A percentile compares a stretch with the other conserved stretches of the same genome.
phyloP scores from a whole-genome alignment of 2,797 vertebrate species.

The Sebastes itinus region DNA sequence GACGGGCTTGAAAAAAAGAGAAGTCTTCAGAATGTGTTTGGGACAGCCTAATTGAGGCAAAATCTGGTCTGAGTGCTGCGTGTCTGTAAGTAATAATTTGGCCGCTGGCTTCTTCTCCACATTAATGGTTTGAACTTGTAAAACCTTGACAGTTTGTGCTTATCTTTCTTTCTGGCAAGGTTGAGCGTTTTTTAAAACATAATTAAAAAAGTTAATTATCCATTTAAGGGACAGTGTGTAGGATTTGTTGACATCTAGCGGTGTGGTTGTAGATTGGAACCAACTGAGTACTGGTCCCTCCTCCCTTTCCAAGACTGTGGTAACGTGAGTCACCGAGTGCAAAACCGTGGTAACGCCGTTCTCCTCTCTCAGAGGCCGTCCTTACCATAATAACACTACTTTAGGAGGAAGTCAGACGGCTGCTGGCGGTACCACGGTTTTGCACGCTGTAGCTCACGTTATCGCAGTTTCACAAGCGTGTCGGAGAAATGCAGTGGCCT shows the following conservation, averaged over 20 bases:
- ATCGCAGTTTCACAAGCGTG: too few species aligned
- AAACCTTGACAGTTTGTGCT: background rate
- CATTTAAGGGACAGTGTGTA: background rate
- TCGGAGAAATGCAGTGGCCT: too few species aligned
- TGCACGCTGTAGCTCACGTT: too few species aligned
- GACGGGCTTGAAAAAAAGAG: background rate
- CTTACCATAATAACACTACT: too few species aligned
- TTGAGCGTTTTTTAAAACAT: background rate
- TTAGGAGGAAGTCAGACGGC: too few species aligned
- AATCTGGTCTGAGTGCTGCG: constrained; percentile 12
- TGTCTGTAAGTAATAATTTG: constrained; percentile 36
- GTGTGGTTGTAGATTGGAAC: too few species aligned
- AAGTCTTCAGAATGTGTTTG: constrained; percentile 14
- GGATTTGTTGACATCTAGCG: too few species aligned
- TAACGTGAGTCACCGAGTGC: accelerated
- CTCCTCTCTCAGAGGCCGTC: accelerated
- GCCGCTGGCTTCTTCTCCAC: constrained; percentile 13
- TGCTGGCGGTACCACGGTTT: too few species aligned
- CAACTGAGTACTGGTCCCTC: too few species aligned
- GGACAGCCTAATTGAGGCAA: constrained; percentile 43
- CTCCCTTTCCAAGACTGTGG: too few species aligned
- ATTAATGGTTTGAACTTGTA: constrained; percentile 30
- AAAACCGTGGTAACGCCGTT: too few species aligned
- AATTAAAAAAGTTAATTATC: background rate
- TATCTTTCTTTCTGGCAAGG: background rate